Conservation (phyloP, 1,140 invertebrate species). For the Temnothorax nylanderi region DNA sequence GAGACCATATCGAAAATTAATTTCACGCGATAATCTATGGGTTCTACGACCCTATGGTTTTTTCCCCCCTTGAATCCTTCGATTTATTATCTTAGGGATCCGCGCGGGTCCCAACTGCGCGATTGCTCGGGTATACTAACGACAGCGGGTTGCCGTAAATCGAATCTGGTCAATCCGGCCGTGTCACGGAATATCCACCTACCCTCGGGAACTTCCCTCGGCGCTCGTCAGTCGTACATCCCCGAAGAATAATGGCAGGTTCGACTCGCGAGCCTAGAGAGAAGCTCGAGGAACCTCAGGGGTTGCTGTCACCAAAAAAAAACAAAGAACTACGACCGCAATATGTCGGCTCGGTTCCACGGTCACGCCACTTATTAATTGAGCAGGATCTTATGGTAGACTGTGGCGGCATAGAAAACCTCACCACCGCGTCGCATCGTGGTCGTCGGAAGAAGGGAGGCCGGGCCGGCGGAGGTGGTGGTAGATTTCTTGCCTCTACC, state of each 20-base stretch:
- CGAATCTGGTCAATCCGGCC: neutral
- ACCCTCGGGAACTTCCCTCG: conserved; percentile 24
- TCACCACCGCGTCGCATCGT: conserved; percentile 50
- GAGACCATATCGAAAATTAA: neutral
- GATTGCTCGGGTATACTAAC: conserved; percentile 5
- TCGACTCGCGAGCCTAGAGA: neutral
- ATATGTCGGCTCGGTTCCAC: conserved; percentile 2
- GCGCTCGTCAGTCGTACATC: conserved; percentile 28
- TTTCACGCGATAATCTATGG: neutral
- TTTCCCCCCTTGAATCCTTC: neutral
- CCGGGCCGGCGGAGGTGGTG: conserved; percentile 63
- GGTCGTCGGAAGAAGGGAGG: conserved; percentile 63
- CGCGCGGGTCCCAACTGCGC: neutral
- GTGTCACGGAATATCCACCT: conserved; percentile 14
- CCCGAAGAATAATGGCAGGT: neutral
- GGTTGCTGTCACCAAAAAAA: neutral
- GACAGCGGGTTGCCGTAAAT: neutral
- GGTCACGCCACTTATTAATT: conserved; percentile 76
- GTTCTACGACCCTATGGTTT: too few relatives aligned
- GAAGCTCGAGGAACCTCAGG: neutral
- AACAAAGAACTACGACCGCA: neutral
- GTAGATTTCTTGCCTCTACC: conserved; percentile 76
- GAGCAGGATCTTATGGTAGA: conserved; percentile 77
- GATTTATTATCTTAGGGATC: neutral
- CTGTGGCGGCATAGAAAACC: conserved; percentile 67